Evolutionary conservation across 1,140 invertebrate species (phyloP).

Genomic region (Aphelinus certus): DNA sequence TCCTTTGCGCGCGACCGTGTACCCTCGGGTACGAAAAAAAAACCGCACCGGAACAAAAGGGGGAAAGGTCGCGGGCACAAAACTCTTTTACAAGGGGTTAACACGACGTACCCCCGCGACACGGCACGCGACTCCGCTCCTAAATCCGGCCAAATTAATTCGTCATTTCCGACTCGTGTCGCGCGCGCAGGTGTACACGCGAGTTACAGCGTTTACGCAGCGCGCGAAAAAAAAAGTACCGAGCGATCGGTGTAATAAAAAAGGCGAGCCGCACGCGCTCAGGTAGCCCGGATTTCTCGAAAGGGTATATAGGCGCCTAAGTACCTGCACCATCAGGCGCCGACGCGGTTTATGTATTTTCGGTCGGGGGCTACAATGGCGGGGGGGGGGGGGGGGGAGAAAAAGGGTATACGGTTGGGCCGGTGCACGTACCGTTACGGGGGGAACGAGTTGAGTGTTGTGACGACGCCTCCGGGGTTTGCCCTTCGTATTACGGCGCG

Average conservation of each 20-base stretch:
- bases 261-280: conserved; percentile 22
- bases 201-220: too few species aligned
- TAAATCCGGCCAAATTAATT: conserved; percentile 26
- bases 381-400: too few species aligned
- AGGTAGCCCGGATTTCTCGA: conserved; percentile 30
- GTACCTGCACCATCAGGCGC: conserved; percentile 18
- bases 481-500: too few species aligned
- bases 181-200: background rate
- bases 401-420: background rate
- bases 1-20: too few species aligned
- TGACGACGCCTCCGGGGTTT: too few species aligned
- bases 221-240: conserved; percentile 19
- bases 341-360: conserved; percentile 16
- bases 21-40: too few species aligned
- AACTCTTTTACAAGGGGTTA: background rate
- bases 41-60: too few species aligned
- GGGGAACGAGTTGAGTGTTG: too few species aligned
- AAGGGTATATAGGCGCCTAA: conserved; percentile 28
- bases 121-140: background rate
- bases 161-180: background rate
- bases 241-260: background rate
- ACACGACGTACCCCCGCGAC: background rate
- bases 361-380: conserved; percentile 3
- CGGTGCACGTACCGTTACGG: too few species aligned
- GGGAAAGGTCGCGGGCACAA: too few species aligned